A percentile compares a stretch with the other conserved stretches of the same genome.
Evolutionary conservation across 1,140 invertebrate species (phyloP).

Genomic region (Araneus ventricosus): DNA sequence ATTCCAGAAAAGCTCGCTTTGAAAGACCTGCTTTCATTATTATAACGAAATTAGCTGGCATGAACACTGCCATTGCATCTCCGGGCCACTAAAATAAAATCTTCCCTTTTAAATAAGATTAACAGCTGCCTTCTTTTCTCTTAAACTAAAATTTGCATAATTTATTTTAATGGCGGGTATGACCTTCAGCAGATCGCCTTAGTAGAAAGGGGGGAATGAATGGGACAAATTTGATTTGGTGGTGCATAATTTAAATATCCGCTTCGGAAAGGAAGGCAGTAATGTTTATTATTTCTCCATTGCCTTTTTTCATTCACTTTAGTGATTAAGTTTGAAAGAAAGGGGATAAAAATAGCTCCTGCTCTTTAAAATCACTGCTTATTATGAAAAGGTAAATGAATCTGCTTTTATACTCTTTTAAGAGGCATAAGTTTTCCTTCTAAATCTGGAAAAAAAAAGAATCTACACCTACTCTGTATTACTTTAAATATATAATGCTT

Average conservation of each 20-base stretch:
- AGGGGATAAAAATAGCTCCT: no score
- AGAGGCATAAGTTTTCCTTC: no score
- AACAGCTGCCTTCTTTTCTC: neutral
- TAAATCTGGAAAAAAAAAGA: no score
- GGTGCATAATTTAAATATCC: neutral
- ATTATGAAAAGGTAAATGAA: no score
- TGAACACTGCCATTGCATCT: neutral
- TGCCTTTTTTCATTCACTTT: no score
- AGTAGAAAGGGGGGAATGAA: neutral
- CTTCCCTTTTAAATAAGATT: neutral
- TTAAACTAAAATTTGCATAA: slow-evolving; percentile 23
- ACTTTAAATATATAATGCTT: no score
- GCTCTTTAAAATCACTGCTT: no score
- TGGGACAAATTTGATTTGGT: neutral
- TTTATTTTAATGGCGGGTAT: neutral
- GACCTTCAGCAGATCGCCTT: neutral
- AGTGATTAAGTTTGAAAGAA: no score
- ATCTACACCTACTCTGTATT: no score
- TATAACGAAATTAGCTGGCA: slow-evolving; percentile 1
- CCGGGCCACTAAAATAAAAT: neutral
- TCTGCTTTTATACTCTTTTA: no score
- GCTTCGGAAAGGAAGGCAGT: no score
- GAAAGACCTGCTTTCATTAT: neutral
- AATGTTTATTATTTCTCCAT: no score
- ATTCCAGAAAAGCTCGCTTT: neutral